Evolutionary conservation across 2,113 vertebrate species (phyloP).

Genomic region (Ascaphus truei): DNA sequence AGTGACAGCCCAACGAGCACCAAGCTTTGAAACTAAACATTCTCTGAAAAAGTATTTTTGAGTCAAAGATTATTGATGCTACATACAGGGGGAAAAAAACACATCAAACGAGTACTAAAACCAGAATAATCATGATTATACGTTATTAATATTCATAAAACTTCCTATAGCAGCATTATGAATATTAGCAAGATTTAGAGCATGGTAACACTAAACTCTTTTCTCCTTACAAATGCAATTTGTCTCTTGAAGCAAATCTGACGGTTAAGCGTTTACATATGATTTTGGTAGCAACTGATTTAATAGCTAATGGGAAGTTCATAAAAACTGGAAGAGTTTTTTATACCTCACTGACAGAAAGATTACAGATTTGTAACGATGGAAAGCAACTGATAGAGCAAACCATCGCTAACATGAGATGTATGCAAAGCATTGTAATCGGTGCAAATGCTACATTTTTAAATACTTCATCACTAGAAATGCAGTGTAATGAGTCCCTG

Average conservation of each 20-base stretch:
- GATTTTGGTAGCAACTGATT: conserved; percentile 25
- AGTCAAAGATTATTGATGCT: not conserved
- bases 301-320: conserved; percentile 35
- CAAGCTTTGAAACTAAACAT: not conserved
- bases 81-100: conserved; percentile 14
- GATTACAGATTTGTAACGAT: conserved; percentile 27
- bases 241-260: conserved; percentile 23
- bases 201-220: conserved; percentile 9
- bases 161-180: conserved; percentile 11
- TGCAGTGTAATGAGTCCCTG: conserved; percentile 6
- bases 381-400: conserved; percentile 20
- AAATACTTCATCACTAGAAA: not conserved
- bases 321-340: conserved; percentile 23
- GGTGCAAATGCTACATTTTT: conserved; percentile 10
- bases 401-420: conserved; percentile 14
- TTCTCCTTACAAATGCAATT: conserved; percentile 16
- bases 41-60: not conserved
- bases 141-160: conserved; percentile 27
- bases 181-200: conserved; percentile 16
- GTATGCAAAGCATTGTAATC: conserved; percentile 24
- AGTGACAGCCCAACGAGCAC: not conserved
- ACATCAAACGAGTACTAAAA: conserved; percentile 3
- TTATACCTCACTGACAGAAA: conserved; percentile 19
- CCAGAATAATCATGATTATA: conserved; percentile 24
- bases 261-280: conserved; percentile 16